Evolutionary conservation across 1,140 invertebrate genomes (phyloP).

Genomic region (Apis laboriosa): DNA sequence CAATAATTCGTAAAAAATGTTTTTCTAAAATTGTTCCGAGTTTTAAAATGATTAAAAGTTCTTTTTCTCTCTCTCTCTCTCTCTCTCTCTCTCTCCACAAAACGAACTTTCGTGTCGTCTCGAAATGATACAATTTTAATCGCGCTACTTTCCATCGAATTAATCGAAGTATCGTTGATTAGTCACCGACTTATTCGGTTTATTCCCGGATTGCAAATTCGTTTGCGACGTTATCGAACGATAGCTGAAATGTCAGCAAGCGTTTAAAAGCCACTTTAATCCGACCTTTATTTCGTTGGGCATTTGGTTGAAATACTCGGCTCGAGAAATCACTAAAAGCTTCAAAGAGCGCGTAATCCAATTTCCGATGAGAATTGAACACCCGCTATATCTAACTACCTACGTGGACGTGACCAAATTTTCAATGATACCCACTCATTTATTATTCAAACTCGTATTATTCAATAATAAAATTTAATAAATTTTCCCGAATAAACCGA

Average conservation of each 20-base stretch:
- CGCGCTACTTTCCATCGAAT: background rate
- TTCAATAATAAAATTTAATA: background rate
- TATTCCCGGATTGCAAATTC: background rate
- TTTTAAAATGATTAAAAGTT: too few relatives aligned
- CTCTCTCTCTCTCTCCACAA: too few relatives aligned
- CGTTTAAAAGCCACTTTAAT: constrained; percentile 35
- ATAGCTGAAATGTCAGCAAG: constrained; percentile 8
- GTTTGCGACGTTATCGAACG: constrained; percentile 18
- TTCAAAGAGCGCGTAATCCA: constrained; percentile 33
- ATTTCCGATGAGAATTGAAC: constrained; percentile 19
- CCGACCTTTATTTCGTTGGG: constrained; percentile 22
- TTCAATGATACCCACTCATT: background rate
- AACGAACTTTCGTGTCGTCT: too few relatives aligned
- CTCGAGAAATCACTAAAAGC: constrained; percentile 13
- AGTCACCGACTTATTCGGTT: background rate
- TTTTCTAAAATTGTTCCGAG: too few relatives aligned
- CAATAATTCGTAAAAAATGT: too few relatives aligned
- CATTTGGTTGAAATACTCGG: constrained; percentile 1
- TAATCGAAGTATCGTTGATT: background rate
- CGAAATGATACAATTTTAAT: background rate
- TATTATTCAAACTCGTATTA: background rate
- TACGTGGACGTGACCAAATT: constrained; percentile 7
- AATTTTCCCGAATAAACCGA: too few relatives aligned
- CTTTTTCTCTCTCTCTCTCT: too few relatives aligned
- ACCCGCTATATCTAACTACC: background rate